Base-by-base conservation (phyloP, 2,888 invertebrate genomes). In the Yponomeuta sedellus region DNA sequence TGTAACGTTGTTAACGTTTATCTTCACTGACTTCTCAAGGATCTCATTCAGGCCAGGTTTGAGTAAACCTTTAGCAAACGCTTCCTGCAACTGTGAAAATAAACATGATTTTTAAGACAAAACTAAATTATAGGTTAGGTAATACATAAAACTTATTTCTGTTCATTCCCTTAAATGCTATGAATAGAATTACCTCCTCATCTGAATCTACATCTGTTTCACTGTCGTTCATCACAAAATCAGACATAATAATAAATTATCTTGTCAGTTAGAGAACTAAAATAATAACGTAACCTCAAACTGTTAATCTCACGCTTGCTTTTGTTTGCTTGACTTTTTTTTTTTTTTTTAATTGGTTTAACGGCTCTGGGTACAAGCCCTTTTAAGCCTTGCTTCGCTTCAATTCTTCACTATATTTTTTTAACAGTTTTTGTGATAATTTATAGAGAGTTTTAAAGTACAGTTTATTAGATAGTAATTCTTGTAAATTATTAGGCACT, bases 21-120 rank as follows among this genome's bases (percentile, higher is more conserved):
- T 83, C 77, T 92, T 93, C 71, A 92, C 91, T 67, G 92, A 79
- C 74, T 88, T 86, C 71, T 93, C 90, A 66, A 94, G 86, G 74
- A 93, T 93, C 71, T 94, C 92, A 82, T 97, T 97, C 0, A 98
- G 85, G 1, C 98, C 98, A 0, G 97, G 96, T 79, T 98, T 97
- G 0, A 99, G 78, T 66, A 95, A 91, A 1, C 98, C 98, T 74
- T 94, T 94, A 0, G 94, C 94, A 82, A 97, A 97, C 0, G 98
- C 98, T 79, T 96, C 95, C 94, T 97, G 98, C 67, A 99, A 85
- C 97, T 98, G 78, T 66, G 86, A 88, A 64, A 71, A 62, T 70
- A 65, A 65, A 66, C 65, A 65, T 61, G 28, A 28, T 44, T 65
- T 66, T 73, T 75, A 72, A 19, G 22, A 22, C 52, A 58, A 39